A percentile compares a stretch with the other conserved stretches of the same genome.
These are phyloP conservation scores for Pampusana beccarii DNA, from an alignment of 2,113 vertebrate species.

Conservation along the genomic window DNA sequence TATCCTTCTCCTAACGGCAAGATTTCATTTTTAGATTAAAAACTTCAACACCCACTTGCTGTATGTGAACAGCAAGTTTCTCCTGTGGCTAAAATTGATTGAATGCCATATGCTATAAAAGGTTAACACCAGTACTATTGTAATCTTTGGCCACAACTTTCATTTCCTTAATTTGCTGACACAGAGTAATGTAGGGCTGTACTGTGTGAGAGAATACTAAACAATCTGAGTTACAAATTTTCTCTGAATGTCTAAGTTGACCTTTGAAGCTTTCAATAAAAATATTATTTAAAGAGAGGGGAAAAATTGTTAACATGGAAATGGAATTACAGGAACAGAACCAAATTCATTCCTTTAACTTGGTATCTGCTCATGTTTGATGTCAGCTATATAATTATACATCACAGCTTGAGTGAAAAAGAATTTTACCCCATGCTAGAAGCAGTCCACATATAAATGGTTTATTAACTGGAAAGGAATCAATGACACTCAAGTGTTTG, in stretches of 20 bases:
- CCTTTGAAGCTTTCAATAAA: conserved; percentile 37
- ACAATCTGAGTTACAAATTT: conserved; percentile 1
- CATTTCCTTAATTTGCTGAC: conserved; percentile 49
- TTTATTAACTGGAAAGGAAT: neutral
- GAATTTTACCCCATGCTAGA: neutral
- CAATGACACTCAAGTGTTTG: neutral
- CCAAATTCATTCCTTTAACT: conserved; percentile 18
- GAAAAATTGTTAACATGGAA: conserved; percentile 28
- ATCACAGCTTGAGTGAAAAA: conserved; percentile 21
- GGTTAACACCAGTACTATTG: conserved; percentile 62
- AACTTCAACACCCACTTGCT: conserved; percentile 49
- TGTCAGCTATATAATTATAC: conserved; percentile 19
- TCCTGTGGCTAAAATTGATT: conserved; percentile 52
- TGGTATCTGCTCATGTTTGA: conserved; percentile 17
- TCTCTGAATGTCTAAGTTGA: conserved; percentile 8
- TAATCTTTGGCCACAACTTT: conserved; percentile 59
- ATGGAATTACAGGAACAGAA: conserved; percentile 28
- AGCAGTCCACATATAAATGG: neutral
- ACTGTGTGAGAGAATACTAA: conserved; percentile 14
- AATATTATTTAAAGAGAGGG: conserved; percentile 35
- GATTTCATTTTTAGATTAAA: conserved; percentile 58
- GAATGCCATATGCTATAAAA: conserved; percentile 59
- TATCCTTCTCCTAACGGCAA: neutral
- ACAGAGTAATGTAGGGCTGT: neutral
- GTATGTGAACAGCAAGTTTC: conserved; percentile 21